Conservation (phyloP, 2,113 vertebrate species). For the Lipotes vexillifer region DNA sequence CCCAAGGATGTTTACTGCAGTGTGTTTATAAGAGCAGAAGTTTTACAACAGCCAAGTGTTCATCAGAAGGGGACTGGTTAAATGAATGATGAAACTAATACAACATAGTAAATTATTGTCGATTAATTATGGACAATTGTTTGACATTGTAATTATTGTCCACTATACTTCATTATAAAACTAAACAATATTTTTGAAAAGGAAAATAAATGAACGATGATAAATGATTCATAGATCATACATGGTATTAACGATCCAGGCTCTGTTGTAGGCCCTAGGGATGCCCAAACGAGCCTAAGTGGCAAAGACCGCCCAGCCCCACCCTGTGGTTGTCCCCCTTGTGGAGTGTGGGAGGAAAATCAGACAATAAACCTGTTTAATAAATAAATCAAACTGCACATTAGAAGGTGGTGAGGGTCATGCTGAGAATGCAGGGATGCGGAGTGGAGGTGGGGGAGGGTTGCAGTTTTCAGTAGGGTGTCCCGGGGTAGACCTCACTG, state of each 20-base stretch:
- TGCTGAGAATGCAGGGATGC: background rate
- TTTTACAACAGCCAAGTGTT: background rate
- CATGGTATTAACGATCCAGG: background rate
- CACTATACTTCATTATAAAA: background rate
- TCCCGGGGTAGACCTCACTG: background rate
- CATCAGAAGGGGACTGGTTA: background rate
- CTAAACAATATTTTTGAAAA: background rate
- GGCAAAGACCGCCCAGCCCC: background rate
- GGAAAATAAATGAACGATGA: too few species aligned
- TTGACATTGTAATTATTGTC: background rate
- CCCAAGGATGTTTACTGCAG: background rate
- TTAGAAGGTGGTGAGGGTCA: background rate
- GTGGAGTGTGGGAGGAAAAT: background rate
- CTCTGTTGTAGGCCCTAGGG: background rate
- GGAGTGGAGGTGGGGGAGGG: too few species aligned
- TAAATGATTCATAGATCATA: background rate
- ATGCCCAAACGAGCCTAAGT: background rate
- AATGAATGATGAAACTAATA: background rate
- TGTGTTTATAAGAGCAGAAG: background rate
- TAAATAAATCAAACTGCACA: background rate
- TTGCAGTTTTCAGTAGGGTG: background rate
- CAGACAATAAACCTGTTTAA: background rate
- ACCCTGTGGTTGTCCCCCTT: background rate
- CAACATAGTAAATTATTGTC: too few species aligned
- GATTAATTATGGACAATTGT: too few species aligned